phyloP scores from a whole-genome alignment of 2,888 invertebrate genomes.

The Zeuzera pyrina region DNA sequence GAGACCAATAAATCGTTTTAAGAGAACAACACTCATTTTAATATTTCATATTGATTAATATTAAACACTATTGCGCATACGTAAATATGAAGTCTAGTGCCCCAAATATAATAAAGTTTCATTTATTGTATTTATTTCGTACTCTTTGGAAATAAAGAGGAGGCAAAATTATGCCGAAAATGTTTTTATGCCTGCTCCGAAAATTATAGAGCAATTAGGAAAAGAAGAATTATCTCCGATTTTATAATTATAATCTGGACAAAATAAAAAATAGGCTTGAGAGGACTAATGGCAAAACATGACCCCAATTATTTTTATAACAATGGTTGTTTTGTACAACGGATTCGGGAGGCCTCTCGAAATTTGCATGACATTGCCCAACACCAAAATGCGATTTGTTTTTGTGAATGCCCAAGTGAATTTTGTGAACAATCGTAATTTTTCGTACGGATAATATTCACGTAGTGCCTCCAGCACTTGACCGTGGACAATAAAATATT shows the following conservation, averaged over 20 bases:
- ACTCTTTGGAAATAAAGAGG: no score
- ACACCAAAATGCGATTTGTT: conserved; percentile 49
- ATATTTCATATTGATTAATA: conserved; percentile 30
- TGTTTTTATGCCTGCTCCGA: no score
- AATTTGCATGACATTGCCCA: conserved; percentile 60
- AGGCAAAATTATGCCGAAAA: no score
- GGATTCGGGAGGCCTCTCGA: conserved; percentile 36
- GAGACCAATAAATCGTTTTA: conserved; percentile 30
- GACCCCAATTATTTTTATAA: conserved; percentile 62
- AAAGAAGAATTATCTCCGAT: conserved; percentile 6
- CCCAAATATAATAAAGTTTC: no score
- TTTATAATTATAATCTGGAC: conserved; percentile 12
- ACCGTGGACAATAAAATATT: conserved; percentile 6
- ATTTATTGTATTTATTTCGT: no score
- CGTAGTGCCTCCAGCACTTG: conserved; percentile 21
- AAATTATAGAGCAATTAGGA: not conserved
- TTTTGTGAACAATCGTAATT: conserved; percentile 27
- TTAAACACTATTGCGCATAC: conserved; percentile 3
- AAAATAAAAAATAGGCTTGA: conserved; percentile 29
- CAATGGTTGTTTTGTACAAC: conserved; percentile 49
- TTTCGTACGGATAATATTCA: conserved; percentile 35
- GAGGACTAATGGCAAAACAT: conserved; percentile 38
- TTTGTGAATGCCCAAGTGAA: conserved; percentile 34
- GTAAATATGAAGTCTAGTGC: not conserved
- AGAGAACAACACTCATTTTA: conserved; percentile 27